Base-by-base conservation (phyloP, 2,888 invertebrate genomes). In the Malthinus seriepunctatus region DNA sequence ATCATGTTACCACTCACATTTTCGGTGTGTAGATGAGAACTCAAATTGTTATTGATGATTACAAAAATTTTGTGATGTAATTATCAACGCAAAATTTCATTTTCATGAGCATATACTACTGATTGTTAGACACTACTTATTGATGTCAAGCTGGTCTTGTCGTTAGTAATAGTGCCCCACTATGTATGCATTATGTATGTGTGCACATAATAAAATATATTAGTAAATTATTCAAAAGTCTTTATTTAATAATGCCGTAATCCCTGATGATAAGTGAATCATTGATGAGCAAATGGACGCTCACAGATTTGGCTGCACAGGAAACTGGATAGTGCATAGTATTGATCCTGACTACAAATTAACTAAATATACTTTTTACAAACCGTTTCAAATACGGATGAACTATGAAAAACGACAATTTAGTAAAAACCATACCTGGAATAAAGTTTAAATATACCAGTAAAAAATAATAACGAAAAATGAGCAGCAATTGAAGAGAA, bases 111-210 rank as follows among this genome's bases (percentile, higher is more conserved):
- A 68, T 69, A 67, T 65, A 62, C 63, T 68, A 66, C 69, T 63
- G 54, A 56, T 61, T 64, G 64, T 68, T 74, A 75, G 74, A 73
- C 72, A 71, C 75, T 75, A 72, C 73, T 72, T 71, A 73, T 76
- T 74, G 72, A 76, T 76, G 75, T 76, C 76, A 76, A 77, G 77
- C 77, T 71, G 77, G 77, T 73, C 77, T 77, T 77, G 76, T 71
- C 74, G 72, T 76, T 75, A 74, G 73, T 73, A 72, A 75, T 74
- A 73, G 71, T 70, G 67, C 66, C 72, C 71, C 59, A 63, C 63
- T 51, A 56, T 72, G 73, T 73, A 74, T 70, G 74, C 73, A 72
- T 73, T 23, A 69, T 67, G 67, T 71, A 42, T 42, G 71, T 73
- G 72, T 72, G 73, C 72, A 71, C 71, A 54, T 54, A 63, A 66